Percentiles rank a stretch among this genome's conserved stretches.
Evolutionary conservation across 2,113 vertebrate species (phyloP).

Genomic region (Elgaria multicarinata): DNA sequence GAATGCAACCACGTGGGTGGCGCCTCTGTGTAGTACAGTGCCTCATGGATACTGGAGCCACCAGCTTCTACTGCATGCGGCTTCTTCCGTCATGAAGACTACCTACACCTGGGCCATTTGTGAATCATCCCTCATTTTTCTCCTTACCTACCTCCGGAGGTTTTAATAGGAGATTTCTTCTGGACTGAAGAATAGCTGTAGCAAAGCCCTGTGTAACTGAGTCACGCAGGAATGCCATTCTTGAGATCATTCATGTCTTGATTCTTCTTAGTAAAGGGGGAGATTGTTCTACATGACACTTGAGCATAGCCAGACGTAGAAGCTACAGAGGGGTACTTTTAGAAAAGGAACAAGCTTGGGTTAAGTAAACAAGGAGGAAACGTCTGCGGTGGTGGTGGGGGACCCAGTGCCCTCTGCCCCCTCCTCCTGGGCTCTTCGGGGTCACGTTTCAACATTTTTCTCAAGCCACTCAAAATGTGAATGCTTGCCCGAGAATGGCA

Average conservation of each 20-base stretch:
- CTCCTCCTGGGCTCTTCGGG: neutral
- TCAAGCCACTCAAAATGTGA: neutral
- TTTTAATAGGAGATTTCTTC: slow-evolving; percentile 6
- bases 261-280: slow-evolving; percentile 6
- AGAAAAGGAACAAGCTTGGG: neutral
- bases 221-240: slow-evolving; percentile 13
- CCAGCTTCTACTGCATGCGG: neutral
- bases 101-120: neutral
- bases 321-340: neutral
- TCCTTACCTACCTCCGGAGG: slow-evolving; percentile 41
- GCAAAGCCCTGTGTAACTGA: slow-evolving; percentile 33
- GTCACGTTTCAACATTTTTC: neutral
- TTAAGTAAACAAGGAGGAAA: slow-evolving; percentile 14
- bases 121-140: slow-evolving; percentile 18
- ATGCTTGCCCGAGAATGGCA: neutral
- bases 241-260: slow-evolving; percentile 19
- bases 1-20: neutral
- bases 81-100: neutral
- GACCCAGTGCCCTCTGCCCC: neutral
- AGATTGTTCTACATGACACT: neutral
- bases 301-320: neutral
- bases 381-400: neutral
- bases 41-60: too few relatives aligned
- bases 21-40: neutral
- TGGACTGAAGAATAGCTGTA: slow-evolving; percentile 21